phyloP scores from a whole-genome alignment of 1,140 invertebrate genomes.

The Scylla paramamosain region DNA sequence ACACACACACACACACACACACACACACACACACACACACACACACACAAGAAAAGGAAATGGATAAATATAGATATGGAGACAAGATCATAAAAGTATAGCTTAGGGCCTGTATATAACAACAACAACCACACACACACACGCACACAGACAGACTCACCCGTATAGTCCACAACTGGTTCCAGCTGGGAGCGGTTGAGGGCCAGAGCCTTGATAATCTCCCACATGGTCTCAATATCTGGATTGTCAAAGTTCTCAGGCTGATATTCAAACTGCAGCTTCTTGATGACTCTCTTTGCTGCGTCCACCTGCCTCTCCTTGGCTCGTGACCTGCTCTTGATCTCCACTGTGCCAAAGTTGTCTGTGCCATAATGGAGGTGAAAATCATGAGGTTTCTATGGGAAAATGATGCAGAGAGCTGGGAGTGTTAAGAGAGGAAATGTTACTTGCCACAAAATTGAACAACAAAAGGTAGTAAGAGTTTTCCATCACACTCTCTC shows the following conservation, averaged over 20 bases:
- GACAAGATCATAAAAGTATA: not conserved
- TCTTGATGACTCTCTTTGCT: constrained; percentile 82
- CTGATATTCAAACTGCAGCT: constrained; percentile 81
- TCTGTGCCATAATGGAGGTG: constrained; percentile 25
- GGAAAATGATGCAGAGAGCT: too few relatives aligned
- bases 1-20: too few relatives aligned
- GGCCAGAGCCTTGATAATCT: constrained; percentile 82
- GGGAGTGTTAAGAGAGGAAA: too few relatives aligned
- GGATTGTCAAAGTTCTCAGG: constrained; percentile 81
- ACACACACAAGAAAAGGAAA: not conserved
- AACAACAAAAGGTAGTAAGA: too few relatives aligned
- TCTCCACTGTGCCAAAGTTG: constrained; percentile 50
- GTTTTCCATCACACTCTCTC: too few relatives aligned
- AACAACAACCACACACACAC: not conserved
- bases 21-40: too few relatives aligned
- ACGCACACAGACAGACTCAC: constrained; percentile 76
- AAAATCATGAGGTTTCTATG: not conserved
- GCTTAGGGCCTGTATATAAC: not conserved
- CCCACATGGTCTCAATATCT: constrained; percentile 82
- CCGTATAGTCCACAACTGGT: constrained; percentile 81
- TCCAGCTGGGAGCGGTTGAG: constrained; percentile 81
- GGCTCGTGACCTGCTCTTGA: constrained; percentile 67
- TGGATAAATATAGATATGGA: not conserved
- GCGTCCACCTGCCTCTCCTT: constrained; percentile 79
- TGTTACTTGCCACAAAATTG: too few relatives aligned